Evolutionary conservation across 1,140 invertebrate genomes (phyloP).

Genomic region (Tachypleus tridentatus): DNA sequence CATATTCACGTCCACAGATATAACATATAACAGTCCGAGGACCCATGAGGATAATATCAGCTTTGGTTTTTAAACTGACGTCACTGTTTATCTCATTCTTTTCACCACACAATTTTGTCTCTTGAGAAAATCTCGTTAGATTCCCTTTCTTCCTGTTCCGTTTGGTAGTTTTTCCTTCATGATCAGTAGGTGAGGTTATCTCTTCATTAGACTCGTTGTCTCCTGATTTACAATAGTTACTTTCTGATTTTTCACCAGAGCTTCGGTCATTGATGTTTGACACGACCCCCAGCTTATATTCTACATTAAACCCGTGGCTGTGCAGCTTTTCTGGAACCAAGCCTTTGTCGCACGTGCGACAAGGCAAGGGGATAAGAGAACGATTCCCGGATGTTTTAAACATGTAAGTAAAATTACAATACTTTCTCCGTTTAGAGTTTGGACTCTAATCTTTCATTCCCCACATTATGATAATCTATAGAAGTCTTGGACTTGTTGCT

Average conservation of each 20-base stretch:
- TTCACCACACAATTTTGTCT: constrained; percentile 38
- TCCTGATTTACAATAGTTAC: background rate
- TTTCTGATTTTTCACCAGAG: constrained; percentile 5
- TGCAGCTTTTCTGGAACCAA: constrained; percentile 46
- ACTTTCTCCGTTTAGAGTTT: too few relatives aligned
- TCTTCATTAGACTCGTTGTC: constrained; percentile 5
- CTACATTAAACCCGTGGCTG: constrained; percentile 39
- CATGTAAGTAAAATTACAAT: too few relatives aligned
- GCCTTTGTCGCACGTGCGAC: constrained; percentile 42
- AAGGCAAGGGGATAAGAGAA: constrained; percentile 37
- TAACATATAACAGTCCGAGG: constrained; percentile 33
- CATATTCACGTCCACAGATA: constrained; percentile 37
- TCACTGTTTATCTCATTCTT: constrained; percentile 18
- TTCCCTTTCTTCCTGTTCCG: constrained; percentile 27
- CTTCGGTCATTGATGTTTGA: constrained; percentile 6
- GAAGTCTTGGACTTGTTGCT: too few relatives aligned
- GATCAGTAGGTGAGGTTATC: constrained; percentile 13
- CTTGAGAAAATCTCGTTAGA: constrained; percentile 41
- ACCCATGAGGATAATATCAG: background rate
- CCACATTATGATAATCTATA: too few relatives aligned
- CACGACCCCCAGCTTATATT: constrained; percentile 11
- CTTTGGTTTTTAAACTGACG: background rate
- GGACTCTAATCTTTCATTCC: too few relatives aligned
- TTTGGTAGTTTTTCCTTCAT: constrained; percentile 13
- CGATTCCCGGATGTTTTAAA: too few relatives aligned